Percentiles rank a stretch among this genome's conserved stretches.
Evolutionary conservation across 2,797 vertebrate genomes (phyloP).

Genomic region (Brachyrhaphis roseni): DNA sequence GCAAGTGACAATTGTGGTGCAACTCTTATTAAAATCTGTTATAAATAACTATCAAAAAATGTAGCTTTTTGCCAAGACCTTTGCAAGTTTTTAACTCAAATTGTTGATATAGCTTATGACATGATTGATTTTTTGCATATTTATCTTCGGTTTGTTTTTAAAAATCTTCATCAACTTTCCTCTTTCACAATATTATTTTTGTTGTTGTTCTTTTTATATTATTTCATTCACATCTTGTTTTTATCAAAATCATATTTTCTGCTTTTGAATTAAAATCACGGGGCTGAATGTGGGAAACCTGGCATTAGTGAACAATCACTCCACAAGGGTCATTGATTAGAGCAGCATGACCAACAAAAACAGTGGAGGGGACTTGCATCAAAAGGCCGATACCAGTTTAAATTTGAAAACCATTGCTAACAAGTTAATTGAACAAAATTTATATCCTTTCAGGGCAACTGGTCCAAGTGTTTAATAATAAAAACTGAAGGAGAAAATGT

Average conservation of each 20-base stretch:
- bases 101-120: neutral
- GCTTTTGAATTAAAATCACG: neutral
- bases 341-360: neutral
- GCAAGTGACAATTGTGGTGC: neutral
- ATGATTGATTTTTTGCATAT: neutral
- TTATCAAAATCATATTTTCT: neutral
- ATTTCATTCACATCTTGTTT: neutral
- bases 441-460: neutral
- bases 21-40: neutral
- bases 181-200: neutral
- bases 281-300: neutral
- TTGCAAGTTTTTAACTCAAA: neutral
- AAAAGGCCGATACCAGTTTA: neutral
- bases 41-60: neutral
- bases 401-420: constrained; percentile 3
- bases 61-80: neutral
- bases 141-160: neutral
- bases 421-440: neutral
- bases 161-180: neutral
- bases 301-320: neutral
- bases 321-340: neutral
- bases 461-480: neutral
- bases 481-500: neutral
- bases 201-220: neutral
- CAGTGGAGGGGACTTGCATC: neutral